Evolutionary conservation across 2,888 invertebrate genomes (phyloP).

Genomic region (Zeuzera pyrina): DNA sequence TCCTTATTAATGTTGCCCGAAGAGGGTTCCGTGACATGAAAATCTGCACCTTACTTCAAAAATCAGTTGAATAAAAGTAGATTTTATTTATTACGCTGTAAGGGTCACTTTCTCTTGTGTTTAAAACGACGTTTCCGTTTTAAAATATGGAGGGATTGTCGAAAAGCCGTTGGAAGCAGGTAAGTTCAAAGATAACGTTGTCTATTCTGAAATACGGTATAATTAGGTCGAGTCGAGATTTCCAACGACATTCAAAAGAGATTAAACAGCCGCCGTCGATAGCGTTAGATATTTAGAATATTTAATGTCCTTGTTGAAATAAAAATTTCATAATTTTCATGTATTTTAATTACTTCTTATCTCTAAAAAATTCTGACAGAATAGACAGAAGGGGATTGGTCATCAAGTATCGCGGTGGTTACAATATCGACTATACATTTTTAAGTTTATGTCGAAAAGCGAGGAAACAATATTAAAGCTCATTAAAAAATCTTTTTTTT

Average conservation of each 20-base stretch:
- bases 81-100: constrained; percentile 12
- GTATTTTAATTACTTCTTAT: no score
- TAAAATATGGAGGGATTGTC: constrained; percentile 28
- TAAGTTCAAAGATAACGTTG: constrained; percentile 66
- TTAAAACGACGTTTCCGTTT: constrained; percentile 14
- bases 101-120: constrained; percentile 12
- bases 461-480: no score
- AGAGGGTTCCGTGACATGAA: constrained; percentile 42
- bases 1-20: constrained; percentile 65
- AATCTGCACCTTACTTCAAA: constrained; percentile 28
- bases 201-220: constrained; percentile 45
- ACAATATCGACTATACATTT: no score
- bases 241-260: constrained; percentile 22
- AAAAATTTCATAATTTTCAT: no score
- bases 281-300: no score
- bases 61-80: constrained; percentile 9
- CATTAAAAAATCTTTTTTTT: no score
- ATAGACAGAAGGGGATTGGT: no score
- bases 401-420: no score
- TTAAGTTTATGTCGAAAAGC: no score
- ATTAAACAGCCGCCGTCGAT: no score
- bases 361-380: no score
- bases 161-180: constrained; percentile 45
- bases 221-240: constrained; percentile 55
- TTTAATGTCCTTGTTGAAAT: no score